phyloP scores from a whole-genome alignment of 2,888 invertebrate species.

The Polietes domitor region DNA sequence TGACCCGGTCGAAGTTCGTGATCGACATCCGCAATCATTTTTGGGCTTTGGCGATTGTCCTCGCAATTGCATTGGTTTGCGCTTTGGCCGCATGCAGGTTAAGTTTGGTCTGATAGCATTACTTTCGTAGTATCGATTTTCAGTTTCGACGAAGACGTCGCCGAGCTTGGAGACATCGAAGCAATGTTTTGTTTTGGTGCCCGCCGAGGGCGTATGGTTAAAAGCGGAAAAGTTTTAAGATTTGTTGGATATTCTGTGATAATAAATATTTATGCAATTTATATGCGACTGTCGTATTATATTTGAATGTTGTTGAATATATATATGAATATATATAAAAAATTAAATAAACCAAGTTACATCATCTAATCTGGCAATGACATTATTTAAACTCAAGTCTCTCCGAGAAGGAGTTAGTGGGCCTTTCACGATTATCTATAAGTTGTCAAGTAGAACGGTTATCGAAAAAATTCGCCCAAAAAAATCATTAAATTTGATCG shows the following conservation, averaged over 20 bases:
- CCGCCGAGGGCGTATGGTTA: slow-evolving; percentile 67
- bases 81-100: slow-evolving; percentile 75
- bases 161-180: slow-evolving; percentile 59
- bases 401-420: too few relatives aligned
- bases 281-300: too few relatives aligned
- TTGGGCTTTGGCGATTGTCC: slow-evolving; percentile 79
- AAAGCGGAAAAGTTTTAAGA: slow-evolving; percentile 59
- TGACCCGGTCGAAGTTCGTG: slow-evolving; percentile 70
- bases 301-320: too few relatives aligned
- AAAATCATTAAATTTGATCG: too few relatives aligned
- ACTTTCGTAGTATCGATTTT: slow-evolving; percentile 70
- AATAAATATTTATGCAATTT: too few relatives aligned
- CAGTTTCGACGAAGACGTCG: slow-evolving; percentile 61
- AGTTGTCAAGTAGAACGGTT: too few relatives aligned
- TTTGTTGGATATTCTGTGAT: slow-evolving; percentile 45
- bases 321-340: too few relatives aligned
- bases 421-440: too few relatives aligned
- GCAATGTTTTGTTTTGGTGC: slow-evolving; percentile 56
- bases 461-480: too few relatives aligned
- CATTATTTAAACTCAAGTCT: too few relatives aligned
- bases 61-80: slow-evolving; percentile 74
- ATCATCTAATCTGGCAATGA: too few relatives aligned
- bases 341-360: too few relatives aligned
- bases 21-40: slow-evolving; percentile 75
- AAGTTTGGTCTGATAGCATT: slow-evolving; percentile 73